Base-by-base conservation (phyloP, 2,113 vertebrate genomes). In the Psephotus haematonotus region DNA sequence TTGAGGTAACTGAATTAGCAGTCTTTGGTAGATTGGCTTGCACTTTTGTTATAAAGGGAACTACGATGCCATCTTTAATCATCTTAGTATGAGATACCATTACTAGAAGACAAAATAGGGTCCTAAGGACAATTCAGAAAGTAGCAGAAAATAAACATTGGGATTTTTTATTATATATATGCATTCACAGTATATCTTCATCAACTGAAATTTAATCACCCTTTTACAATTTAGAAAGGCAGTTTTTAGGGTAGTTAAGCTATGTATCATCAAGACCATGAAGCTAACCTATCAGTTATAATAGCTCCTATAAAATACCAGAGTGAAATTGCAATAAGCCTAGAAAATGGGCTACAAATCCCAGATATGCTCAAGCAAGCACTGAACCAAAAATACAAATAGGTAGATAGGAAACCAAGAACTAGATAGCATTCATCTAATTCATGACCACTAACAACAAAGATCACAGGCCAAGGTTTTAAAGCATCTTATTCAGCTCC, bases 311-410 rank as follows among this genome's bases (percentile, higher is more conserved):
- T 98, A 98, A 99, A 99, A 98, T 97, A 98, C 95, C 98, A 98
- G 90, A 97, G 96, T 96, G 98, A 98, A 98, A 98, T 96, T 98
- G 98, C 97, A 98, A 98, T 98, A 98, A 98, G 98, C 97, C 97
- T 94, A 97, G 98, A 98, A 98, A 98, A 99, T 98, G 98, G 98
- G 98, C 98, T 98, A 98, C 98, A 99, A 98, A 99, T 99, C 98
- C 98, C 97, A 97, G 98, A 98, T 97, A 98, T 98, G 98, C 96
- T 98, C 98, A 98, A 97, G 98, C 98, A 98, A 97, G 98, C 98
- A 98, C 94, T 98, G 98, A 98, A 98, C 98, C 98, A 98, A 98
- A 98, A 98, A 98, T 98, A 98, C 98, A 98, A 98, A 98, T 97
- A 98, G 97, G 98, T 96, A 98, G 98, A 98, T 98, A 96, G 97